Conservation (phyloP, 2,888 invertebrate genomes). For the Macrostomum cliftonense region DNA sequence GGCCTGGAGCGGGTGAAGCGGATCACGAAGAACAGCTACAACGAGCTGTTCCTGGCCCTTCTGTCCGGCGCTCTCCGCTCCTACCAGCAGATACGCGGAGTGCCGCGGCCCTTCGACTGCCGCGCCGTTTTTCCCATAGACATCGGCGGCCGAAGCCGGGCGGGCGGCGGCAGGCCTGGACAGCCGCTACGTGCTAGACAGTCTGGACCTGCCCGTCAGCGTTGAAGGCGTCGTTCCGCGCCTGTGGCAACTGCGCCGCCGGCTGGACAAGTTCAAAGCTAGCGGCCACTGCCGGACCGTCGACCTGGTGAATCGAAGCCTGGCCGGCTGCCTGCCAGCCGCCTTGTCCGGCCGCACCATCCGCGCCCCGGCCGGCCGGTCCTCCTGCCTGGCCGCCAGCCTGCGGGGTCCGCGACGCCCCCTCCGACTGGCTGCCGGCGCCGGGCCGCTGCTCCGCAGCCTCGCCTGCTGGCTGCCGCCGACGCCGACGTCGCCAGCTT, state of each 20-base stretch:
- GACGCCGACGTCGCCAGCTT: slow-evolving; percentile 37
- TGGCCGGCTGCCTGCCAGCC: too few species aligned
- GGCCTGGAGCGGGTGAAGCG: slow-evolving; percentile 38
- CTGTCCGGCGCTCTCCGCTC: slow-evolving; percentile 41
- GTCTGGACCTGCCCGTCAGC: slow-evolving; percentile 39
- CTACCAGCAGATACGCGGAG: slow-evolving; percentile 40
- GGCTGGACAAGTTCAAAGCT: slow-evolving; percentile 39
- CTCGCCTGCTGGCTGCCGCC: slow-evolving; percentile 40
- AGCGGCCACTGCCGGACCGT: too few species aligned
- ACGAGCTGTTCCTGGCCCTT: slow-evolving; percentile 43
- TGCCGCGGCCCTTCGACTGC: slow-evolving; percentile 41
- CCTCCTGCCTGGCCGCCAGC: slow-evolving; percentile 36
- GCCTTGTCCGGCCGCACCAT: too few species aligned
- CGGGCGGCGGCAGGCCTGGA: slow-evolving; percentile 13
- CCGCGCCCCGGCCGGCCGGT: slow-evolving; percentile 14
- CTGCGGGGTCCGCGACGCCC: slow-evolving; percentile 40
- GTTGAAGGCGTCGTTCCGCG: slow-evolving; percentile 45
- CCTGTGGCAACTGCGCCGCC: slow-evolving; percentile 43
- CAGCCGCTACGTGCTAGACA: slow-evolving; percentile 22
- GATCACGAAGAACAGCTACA: slow-evolving; percentile 42
- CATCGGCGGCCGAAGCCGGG: slow-evolving; percentile 12
- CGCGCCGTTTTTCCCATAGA: slow-evolving; percentile 33
- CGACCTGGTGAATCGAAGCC: too few species aligned
- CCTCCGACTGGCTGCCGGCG: slow-evolving; percentile 36
- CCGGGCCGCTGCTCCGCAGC: slow-evolving; percentile 19